Evolutionary conservation across 2,113 vertebrate genomes (phyloP).

Genomic region (Taurulus bubalis): DNA sequence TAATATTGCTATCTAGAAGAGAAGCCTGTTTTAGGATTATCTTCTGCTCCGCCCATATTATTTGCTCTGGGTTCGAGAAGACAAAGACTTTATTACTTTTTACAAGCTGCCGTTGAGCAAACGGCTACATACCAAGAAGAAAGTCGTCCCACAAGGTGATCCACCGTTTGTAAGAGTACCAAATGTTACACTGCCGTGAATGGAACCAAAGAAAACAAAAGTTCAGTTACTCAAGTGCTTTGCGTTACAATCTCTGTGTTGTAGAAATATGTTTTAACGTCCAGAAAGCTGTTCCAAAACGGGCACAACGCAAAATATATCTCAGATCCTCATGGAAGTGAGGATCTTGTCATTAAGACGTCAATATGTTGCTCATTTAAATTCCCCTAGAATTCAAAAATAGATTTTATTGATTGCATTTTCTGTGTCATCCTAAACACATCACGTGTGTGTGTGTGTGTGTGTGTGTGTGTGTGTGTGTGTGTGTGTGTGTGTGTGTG

Average conservation of each 20-base stretch:
- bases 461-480: conserved; percentile 32
- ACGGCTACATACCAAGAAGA: background rate
- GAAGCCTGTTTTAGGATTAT: background rate
- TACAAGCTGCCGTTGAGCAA: conserved; percentile 1
- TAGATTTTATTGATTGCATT: background rate
- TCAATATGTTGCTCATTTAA: background rate
- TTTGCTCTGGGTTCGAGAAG: background rate
- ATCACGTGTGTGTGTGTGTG: background rate
- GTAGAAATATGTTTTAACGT: background rate
- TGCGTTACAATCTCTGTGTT: background rate
- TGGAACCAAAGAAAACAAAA: background rate
- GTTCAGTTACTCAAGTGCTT: conserved; percentile 21
- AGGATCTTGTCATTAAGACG: background rate
- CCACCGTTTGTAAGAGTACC: background rate
- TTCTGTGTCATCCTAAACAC: background rate
- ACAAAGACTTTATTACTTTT: background rate
- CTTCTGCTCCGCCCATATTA: background rate
- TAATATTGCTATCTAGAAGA: background rate
- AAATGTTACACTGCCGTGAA: conserved; percentile 6
- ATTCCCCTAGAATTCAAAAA: background rate
- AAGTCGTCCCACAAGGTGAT: background rate
- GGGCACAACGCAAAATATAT: background rate
- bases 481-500: conserved; percentile 29
- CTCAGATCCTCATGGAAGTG: background rate
- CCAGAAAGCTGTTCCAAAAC: conserved; percentile 6